Percentiles rank a stretch among this genome's conserved stretches.
Evolutionary conservation across 1,140 invertebrate species (phyloP).

Genomic region (Macrobrachium nipponense): DNA sequence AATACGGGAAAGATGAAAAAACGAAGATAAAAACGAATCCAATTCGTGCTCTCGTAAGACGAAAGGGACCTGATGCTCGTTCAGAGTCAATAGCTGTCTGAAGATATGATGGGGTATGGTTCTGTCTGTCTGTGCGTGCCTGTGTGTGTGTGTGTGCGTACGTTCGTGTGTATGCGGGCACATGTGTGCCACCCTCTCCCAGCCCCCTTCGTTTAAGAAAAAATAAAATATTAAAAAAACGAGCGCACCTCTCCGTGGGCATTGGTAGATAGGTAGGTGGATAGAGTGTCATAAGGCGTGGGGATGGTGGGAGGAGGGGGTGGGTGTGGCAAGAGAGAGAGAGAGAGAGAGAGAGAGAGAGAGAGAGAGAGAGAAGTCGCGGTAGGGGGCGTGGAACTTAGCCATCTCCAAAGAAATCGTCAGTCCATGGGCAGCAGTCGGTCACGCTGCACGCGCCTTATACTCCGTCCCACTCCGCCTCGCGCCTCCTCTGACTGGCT

Average conservation of each 20-base stretch:
- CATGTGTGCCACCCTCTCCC: too few relatives aligned
- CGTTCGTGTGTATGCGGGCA: background rate
- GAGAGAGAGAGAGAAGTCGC: slow-evolving; percentile 26
- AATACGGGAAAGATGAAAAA: too few relatives aligned
- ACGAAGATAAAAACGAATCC: too few relatives aligned
- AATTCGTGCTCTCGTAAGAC: too few relatives aligned
- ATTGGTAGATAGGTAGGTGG: background rate
- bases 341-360: background rate
- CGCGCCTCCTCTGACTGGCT: slow-evolving; percentile 15
- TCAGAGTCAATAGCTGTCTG: too few relatives aligned
- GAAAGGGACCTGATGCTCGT: too few relatives aligned
- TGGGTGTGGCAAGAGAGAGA: too few relatives aligned
- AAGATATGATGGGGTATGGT: too few relatives aligned
- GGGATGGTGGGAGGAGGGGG: slow-evolving; percentile 16
- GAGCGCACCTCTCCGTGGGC: too few relatives aligned
- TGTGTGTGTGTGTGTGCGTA: background rate
- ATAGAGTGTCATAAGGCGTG: slow-evolving; percentile 9
- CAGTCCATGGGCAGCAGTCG: slow-evolving; percentile 56
- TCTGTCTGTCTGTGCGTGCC: too few relatives aligned
- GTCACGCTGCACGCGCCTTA: slow-evolving; percentile 48
- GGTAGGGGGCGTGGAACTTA: slow-evolving; percentile 51
- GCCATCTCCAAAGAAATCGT: slow-evolving; percentile 23
- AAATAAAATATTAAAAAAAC: too few relatives aligned
- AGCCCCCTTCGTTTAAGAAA: too few relatives aligned
- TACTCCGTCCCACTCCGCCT: slow-evolving; percentile 19